phyloP scores from a whole-genome alignment of 2,113 vertebrate genomes.

The Dissostichus mawsoni region DNA sequence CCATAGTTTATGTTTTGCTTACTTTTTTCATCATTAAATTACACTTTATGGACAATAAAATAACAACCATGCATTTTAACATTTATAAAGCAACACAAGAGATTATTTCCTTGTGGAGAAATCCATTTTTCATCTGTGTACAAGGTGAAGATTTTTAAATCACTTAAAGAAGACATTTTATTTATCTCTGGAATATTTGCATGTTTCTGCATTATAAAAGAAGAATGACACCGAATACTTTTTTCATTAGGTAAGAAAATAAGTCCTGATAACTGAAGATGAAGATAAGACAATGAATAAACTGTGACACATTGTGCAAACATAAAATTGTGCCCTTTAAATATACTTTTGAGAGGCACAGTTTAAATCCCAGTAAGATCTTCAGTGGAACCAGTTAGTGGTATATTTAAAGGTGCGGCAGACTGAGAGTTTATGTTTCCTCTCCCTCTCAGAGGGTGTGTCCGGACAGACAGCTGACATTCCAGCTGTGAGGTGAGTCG shows the following conservation, averaged over 20 bases:
- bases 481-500: conserved; percentile 84
- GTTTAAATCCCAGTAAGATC: conserved; percentile 33
- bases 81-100: background rate
- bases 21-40: background rate
- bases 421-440: conserved; percentile 65
- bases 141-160: background rate
- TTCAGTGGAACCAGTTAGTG: conserved; percentile 45
- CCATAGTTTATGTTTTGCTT: background rate
- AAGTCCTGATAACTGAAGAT: conserved; percentile 10
- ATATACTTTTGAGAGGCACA: conserved; percentile 1
- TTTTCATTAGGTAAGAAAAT: background rate
- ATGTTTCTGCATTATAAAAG: too few species aligned
- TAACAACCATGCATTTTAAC: background rate
- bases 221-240: background rate
- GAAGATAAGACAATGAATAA: conserved; percentile 16
- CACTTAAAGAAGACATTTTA: background rate
- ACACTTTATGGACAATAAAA: background rate
- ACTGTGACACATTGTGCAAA: background rate
- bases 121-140: background rate
- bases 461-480: conserved; percentile 83
- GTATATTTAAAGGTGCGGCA: conserved; percentile 67
- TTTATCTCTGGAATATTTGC: background rate
- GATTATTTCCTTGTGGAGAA: background rate
- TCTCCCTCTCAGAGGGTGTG: conserved; percentile 70
- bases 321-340: conserved; percentile 27